Evolutionary conservation across 2,113 vertebrate species (phyloP).

Genomic region (Alaudala cheleensis): DNA sequence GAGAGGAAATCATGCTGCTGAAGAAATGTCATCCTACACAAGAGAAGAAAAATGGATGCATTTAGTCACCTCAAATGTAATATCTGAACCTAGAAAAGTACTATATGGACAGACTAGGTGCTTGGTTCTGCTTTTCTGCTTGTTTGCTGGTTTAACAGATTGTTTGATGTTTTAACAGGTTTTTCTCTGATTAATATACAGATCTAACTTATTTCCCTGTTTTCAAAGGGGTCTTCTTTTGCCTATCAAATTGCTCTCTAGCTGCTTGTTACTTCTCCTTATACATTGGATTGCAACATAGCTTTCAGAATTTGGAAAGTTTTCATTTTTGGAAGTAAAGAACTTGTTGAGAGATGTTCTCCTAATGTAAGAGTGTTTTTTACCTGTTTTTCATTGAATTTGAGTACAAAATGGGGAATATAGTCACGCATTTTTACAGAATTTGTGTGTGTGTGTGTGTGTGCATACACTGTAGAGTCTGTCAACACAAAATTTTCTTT

Average conservation of each 20-base stretch:
- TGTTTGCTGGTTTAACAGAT: neutral
- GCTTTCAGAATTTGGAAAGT: neutral
- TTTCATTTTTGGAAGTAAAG: neutral
- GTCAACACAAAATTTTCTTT: neutral
- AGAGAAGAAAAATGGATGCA: neutral
- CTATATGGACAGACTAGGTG: neutral
- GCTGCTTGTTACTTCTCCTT: neutral
- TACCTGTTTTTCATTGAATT: neutral
- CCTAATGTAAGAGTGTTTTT: neutral
- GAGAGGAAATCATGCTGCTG: neutral
- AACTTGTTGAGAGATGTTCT: neutral
- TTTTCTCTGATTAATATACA: neutral
- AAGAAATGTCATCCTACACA: neutral
- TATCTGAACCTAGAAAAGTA: neutral
- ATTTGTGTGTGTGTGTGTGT: neutral
- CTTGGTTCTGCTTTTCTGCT: neutral
- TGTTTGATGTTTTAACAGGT: neutral
- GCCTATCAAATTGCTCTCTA: neutral
- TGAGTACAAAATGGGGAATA: neutral
- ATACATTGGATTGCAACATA: neutral
- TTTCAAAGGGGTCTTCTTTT: neutral
- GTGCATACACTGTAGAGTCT: neutral
- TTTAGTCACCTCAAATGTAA: neutral
- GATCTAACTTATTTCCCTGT: neutral
- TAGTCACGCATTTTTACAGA: neutral